Conservation (phyloP, 2,888 invertebrate genomes). For the Chloromyia formosa region DNA sequence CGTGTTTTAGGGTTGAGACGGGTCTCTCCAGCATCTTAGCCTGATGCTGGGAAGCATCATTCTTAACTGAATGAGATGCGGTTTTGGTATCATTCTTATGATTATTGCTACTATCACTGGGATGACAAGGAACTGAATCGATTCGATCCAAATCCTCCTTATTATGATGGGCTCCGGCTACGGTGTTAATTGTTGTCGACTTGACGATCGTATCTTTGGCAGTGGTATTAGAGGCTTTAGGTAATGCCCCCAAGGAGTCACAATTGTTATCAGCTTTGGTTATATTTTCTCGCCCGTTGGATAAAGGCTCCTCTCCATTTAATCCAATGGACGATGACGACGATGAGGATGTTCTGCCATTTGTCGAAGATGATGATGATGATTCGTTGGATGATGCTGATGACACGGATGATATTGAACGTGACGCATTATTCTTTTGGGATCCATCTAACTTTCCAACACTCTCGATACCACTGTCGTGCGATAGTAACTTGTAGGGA, state of each 20-base stretch:
- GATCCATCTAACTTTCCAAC: slow-evolving; percentile 51
- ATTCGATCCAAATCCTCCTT: neutral
- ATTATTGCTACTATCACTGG: neutral
- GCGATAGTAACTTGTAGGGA: slow-evolving; percentile 57
- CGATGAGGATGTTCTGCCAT: neutral
- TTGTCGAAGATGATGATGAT: neutral
- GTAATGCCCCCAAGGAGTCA: neutral
- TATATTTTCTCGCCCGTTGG: neutral
- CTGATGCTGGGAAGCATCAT: slow-evolving; percentile 49
- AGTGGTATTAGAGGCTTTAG: neutral
- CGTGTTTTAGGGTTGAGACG: neutral
- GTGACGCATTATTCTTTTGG: slow-evolving; percentile 48
- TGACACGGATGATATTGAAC: slow-evolving; percentile 23
- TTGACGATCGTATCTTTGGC: neutral
- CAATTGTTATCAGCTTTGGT: slow-evolving; percentile 12
- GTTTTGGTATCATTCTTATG: neutral
- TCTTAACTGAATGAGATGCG: slow-evolving; percentile 50
- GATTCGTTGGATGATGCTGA: slow-evolving; percentile 24
- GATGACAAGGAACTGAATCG: neutral
- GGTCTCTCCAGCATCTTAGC: neutral
- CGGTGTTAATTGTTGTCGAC: neutral
- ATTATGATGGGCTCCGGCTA: neutral
- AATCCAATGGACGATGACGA: slow-evolving; percentile 22
- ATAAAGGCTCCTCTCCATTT: neutral
- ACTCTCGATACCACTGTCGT: slow-evolving; percentile 63